Base-by-base conservation (phyloP, 2,888 invertebrate species). In the Xanthia togata region DNA sequence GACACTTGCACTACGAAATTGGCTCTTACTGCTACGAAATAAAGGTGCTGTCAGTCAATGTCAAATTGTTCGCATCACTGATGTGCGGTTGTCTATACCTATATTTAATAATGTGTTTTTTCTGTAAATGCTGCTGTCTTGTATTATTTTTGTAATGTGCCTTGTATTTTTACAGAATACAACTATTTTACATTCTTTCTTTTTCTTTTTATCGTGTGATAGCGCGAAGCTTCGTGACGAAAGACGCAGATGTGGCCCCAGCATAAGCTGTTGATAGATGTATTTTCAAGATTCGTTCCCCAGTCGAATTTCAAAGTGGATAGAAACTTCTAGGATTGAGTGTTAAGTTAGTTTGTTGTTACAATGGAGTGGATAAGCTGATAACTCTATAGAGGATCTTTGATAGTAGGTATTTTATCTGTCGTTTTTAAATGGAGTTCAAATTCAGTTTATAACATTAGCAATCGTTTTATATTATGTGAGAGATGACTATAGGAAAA, bases 311-410 rank as follows among this genome's bases (percentile, higher is more conserved):
- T 77, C 55, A 53, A 55, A 72, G 69, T n/a, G n/a, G 31, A 14
- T 55, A 31, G 14, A 78, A 82, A 83, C 71, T 81, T 77, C 59
- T 63, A 65, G 82, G 44, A 35, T 47, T 8, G 53, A 76, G 31
- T 81, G 57, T 35, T n/a, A 65, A 76, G 76, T 73, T 68, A 60
- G 26, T 80, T 80, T 84, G 47, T 70, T 77, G 68, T 20, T 60
- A 55, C 73, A 81, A 60, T 70, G 26, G 35, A 85, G 60, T 64
- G 23, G 73, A 73, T 81, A 71, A 72, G 65, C 55, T 64, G 50
- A 69, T 70, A 65, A 70, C 53, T 71, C 69, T 63, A 55, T 17
- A 53, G 9, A 53, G 20, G 35, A 44, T 80, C 50, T 70, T 47
- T 0, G 38, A 47, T 62, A 50, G 26, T 20, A 35, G 4, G 0